Conservation (phyloP, 1,140 invertebrate genomes). For the Leptopilina clavipes region DNA sequence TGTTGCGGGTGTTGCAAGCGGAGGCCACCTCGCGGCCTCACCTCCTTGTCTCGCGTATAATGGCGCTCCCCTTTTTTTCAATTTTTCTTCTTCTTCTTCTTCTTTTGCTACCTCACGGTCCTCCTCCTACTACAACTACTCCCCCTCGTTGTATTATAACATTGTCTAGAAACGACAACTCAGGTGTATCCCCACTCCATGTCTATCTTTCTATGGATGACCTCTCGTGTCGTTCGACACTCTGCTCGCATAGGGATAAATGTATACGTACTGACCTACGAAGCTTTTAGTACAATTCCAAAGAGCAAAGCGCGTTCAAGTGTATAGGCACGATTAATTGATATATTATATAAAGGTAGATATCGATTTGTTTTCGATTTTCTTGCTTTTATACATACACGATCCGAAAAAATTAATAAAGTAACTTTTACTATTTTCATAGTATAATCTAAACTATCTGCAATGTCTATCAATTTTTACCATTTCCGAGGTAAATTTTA, state of each 20-base stretch:
- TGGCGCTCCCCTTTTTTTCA: slow-evolving; percentile 55
- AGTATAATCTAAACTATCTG: too few relatives aligned
- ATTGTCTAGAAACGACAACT: slow-evolving; percentile 52
- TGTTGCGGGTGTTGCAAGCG: slow-evolving; percentile 53
- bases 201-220: slow-evolving; percentile 55
- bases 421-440: too few relatives aligned
- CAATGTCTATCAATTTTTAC: too few relatives aligned
- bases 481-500: too few relatives aligned
- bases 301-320: slow-evolving; percentile 58
- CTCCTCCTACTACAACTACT: slow-evolving; percentile 46
- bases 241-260: slow-evolving; percentile 65
- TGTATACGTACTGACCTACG: slow-evolving; percentile 61
- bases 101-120: slow-evolving; percentile 37
- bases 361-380: too few relatives aligned
- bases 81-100: slow-evolving; percentile 52
- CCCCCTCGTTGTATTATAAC: slow-evolving; percentile 42
- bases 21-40: slow-evolving; percentile 52
- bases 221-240: slow-evolving; percentile 68
- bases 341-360: too few relatives aligned
- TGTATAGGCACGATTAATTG: slow-evolving; percentile 51
- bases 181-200: slow-evolving; percentile 52
- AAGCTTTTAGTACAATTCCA: slow-evolving; percentile 64
- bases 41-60: slow-evolving; percentile 43
- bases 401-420: too few relatives aligned
- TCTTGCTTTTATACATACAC: too few relatives aligned